Base-by-base conservation (phyloP, 2,797 vertebrate species). In the Clarias laeviceps region DNA sequence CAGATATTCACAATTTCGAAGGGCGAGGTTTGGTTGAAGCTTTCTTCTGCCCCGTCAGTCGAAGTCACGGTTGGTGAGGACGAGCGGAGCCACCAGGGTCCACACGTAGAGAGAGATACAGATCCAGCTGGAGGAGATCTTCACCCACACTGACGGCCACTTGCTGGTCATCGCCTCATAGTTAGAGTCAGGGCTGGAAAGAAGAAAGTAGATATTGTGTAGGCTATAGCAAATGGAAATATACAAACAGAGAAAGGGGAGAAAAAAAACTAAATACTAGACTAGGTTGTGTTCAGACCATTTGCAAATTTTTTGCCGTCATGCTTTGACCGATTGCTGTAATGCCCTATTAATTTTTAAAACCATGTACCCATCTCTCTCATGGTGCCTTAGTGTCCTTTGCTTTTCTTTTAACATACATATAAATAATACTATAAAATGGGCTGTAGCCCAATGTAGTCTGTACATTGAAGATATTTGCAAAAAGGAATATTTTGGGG, bases 91-190 rank as follows among this genome's bases (percentile, higher is more conserved):
- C 90, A 97, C 96, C 91, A 99, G 95, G 29, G 98, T 99, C 98
- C 98, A 99, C 83, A 98, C 97, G 0, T 99, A 99, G 0, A 99
- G 96, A 65, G 96, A 94, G 0, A 99, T 96, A 91, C 98, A 98
- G 86, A 99, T 97, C 98, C 98, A 99, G 91, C 96, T 98, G 91
- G 98, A 99, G 11, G 96, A 97, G 74, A 99, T 97, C 94, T 99
- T 99, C 94, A 99, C 98, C 98, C 98, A 99, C 82, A 99, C 98
- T 0, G 98, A 96, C 0, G 98, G 98, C 98, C 97, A 99, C 70
- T 96, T 97, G 93, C 97, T 99, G 64, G 97, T 98, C 97, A 99
- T 98, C 0, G 92, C 93, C 91, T 97, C 94, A 0, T 95, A 97
- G 24, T 93, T 94, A 77, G 97, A 94, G 87, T 99, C 97, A 0